Conservation (phyloP, 1,140 invertebrate genomes). For the Zaprionus davidi region DNA sequence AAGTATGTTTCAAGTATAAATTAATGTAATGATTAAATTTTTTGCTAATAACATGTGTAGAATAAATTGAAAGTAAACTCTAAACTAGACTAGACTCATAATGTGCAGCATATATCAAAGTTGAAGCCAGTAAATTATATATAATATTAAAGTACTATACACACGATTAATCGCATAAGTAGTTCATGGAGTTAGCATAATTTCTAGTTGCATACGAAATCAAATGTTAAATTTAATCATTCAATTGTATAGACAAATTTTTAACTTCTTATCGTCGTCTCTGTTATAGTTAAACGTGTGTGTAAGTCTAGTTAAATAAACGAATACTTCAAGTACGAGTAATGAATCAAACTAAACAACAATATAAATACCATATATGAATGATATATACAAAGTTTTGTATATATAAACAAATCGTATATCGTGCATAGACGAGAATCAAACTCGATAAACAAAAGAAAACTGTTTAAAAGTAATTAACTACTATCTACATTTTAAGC, state of each 20-base stretch:
- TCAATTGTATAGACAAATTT: conserved; percentile 62
- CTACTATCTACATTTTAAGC: conserved; percentile 78
- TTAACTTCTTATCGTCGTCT: conserved; percentile 62
- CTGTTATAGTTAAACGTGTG: conserved; percentile 59
- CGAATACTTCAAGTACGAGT: conserved; percentile 32
- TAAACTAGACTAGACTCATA: conserved; percentile 31
- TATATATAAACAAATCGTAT: conserved; percentile 37
- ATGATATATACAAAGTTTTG: conserved; percentile 22
- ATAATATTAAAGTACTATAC: conserved; percentile 10
- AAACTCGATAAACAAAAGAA: conserved; percentile 46
- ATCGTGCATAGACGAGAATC: conserved; percentile 47
- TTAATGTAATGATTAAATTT: conserved; percentile 42
- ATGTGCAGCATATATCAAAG: conserved; percentile 61
- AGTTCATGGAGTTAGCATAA: conserved; percentile 59
- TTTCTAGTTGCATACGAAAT: conserved; percentile 54
- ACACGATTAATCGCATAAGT: conserved; percentile 24
- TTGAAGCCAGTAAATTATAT: conserved; percentile 46
- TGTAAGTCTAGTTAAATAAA: conserved; percentile 37
- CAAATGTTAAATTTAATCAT: conserved; percentile 69
- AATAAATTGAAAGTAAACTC: conserved; percentile 27
- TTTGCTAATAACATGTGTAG: conserved; percentile 69
- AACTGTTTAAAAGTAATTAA: conserved; percentile 45
- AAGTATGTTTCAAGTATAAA: conserved; percentile 54
- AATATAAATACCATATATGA: conserved; percentile 32
- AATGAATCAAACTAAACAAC: conserved; percentile 43